A percentile compares a stretch with the other conserved stretches of the same genome.
Conservation (phyloP, 2,888 invertebrate genomes). For the Oligia strigilis region DNA sequence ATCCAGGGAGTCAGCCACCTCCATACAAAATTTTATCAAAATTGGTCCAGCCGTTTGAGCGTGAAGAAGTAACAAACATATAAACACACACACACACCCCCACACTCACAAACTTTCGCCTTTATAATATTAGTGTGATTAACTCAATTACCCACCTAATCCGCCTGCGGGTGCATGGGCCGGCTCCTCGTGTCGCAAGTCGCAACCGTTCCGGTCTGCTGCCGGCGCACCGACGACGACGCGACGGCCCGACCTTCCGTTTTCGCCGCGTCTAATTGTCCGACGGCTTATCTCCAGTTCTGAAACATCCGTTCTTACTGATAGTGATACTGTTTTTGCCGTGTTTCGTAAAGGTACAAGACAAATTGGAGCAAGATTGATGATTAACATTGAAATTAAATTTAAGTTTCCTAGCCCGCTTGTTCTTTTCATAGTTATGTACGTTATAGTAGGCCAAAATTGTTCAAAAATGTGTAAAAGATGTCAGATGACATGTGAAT, state of each 20-base stretch:
- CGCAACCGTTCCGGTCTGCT: conserved; percentile 60
- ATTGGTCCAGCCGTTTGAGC: too few species aligned
- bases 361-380: conserved; percentile 7
- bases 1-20: too few species aligned
- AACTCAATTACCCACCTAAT: background rate
- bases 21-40: too few species aligned
- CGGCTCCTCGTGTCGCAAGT: conserved; percentile 53
- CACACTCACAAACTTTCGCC: too few species aligned
- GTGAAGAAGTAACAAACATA: too few species aligned
- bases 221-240: conserved; percentile 11
- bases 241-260: conserved; percentile 59
- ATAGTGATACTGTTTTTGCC: conserved; percentile 31
- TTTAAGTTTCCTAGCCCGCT: background rate
- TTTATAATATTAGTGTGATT: too few species aligned
- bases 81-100: too few species aligned
- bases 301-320: conserved; percentile 51
- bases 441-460: background rate
- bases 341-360: conserved; percentile 13
- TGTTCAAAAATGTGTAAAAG: background rate
- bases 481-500: background rate
- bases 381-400: background rate
- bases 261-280: conserved; percentile 44
- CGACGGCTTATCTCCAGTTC: conserved; percentile 46
- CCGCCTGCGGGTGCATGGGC: background rate
- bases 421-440: background rate